Percentiles rank a stretch among this genome's conserved stretches.
phyloP scores from a whole-genome alignment of 2,888 invertebrate genomes.

The Erynnis tages region DNA sequence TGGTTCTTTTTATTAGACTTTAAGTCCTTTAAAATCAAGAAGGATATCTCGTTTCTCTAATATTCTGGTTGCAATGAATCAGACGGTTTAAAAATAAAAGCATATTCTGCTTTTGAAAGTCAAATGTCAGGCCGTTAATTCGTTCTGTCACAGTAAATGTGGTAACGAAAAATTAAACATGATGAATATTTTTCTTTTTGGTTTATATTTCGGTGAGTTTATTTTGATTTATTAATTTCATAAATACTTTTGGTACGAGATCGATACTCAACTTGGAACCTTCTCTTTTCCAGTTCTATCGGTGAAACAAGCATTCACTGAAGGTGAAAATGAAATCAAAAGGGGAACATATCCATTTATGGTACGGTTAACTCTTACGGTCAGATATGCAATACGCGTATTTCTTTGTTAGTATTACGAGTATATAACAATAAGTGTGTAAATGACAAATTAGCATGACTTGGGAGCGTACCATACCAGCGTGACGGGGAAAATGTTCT shows the following conservation, averaged over 20 bases:
- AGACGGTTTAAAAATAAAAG: conserved; percentile 31
- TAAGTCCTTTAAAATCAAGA: conserved; percentile 21
- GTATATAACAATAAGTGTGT: too few relatives aligned
- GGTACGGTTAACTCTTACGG: conserved; percentile 44
- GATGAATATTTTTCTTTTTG: conserved; percentile 43
- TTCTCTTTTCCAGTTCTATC: conserved; percentile 41
- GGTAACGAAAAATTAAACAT: conserved; percentile 16
- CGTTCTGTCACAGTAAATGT: conserved; percentile 26
- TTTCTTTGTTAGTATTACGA: background rate
- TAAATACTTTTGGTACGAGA: background rate
- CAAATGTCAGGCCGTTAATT: conserved; percentile 44
- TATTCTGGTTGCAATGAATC: conserved; percentile 8
- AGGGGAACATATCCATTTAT: conserved; percentile 58
- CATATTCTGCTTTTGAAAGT: conserved; percentile 66
- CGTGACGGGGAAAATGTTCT: too few relatives aligned
- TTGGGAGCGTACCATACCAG: too few relatives aligned
- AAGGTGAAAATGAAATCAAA: conserved; percentile 53
- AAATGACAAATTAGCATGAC: too few relatives aligned
- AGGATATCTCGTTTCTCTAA: conserved; percentile 22
- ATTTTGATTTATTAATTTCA: background rate
- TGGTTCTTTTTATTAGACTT: conserved; percentile 22
- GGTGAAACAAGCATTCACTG: conserved; percentile 46
- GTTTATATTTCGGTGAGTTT: conserved; percentile 56
- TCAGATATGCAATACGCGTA: background rate
- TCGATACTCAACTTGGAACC: background rate